Evolutionary conservation across 1,140 invertebrate species (phyloP).

Genomic region (Uloborus diversus): DNA sequence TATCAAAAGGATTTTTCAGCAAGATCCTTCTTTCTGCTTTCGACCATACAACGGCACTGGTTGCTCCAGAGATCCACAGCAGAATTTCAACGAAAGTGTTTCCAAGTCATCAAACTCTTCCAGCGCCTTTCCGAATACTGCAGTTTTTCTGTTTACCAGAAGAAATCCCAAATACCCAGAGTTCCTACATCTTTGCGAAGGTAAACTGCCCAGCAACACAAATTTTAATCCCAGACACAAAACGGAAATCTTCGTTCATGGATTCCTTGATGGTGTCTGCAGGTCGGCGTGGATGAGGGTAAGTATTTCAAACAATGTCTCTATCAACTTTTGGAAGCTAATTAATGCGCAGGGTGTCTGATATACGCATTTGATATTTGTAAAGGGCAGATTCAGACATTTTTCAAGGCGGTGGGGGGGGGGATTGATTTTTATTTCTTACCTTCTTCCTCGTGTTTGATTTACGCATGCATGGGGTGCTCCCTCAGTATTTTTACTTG

Average conservation of each 20-base stretch:
- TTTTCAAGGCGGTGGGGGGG: too few relatives aligned
- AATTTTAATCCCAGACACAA: constrained; percentile 1
- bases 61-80: background rate
- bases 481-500: too few relatives aligned
- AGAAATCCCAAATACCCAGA: constrained; percentile 24
- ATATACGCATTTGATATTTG: too few relatives aligned
- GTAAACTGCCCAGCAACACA: background rate
- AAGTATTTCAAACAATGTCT: too few relatives aligned
- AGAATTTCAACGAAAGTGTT: background rate
- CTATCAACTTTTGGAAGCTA: too few relatives aligned
- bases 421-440: too few relatives aligned
- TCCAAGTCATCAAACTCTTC: background rate
- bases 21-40: constrained; percentile 41
- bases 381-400: too few relatives aligned
- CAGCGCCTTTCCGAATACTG: background rate
- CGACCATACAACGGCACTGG: background rate
- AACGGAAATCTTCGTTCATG: constrained; percentile 43
- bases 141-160: constrained; percentile 14
- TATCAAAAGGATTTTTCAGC: constrained; percentile 36
- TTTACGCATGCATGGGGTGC: too few relatives aligned
- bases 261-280: constrained; percentile 32
- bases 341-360: too few relatives aligned
- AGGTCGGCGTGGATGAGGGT: constrained; percentile 51
- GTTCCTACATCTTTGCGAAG: constrained; percentile 8
- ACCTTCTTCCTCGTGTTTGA: too few relatives aligned